Base-by-base conservation (phyloP, 2,113 vertebrate genomes). In the Aegotheles bennettii region DNA sequence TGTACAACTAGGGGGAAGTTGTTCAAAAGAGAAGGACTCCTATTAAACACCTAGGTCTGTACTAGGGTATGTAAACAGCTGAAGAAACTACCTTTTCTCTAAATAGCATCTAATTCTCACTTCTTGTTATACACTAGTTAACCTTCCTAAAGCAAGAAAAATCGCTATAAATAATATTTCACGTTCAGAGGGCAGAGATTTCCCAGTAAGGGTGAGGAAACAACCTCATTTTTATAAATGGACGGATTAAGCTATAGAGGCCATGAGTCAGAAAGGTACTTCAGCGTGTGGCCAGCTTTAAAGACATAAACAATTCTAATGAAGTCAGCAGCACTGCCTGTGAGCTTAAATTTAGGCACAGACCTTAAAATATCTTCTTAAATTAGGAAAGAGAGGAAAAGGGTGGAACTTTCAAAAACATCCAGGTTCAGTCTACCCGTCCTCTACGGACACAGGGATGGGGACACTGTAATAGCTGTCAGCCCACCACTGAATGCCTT, bases 271-370 rank as follows among this genome's bases (percentile, higher is more conserved):
- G 77, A 95, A 95, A 95, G 87, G 94, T 91, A 93, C 77, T 87
- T 94, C 84, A 91, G 81, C 2, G 0, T 93, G 80, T 67, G 86
- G 86, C 84, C 56, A 78, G 86, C 60, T 89, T 87, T 94, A 93
- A 93, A 87, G 89, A 59, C 68, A 91, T 67, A 97, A 97, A 97
- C 96, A 95, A 94, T 90, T 81, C 73, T 92, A 96, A 95, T 91
- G 77, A 94, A 94, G 94, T 86, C 93, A 93, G 85, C 56, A 91
- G 75, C 68, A 59, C 76, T 88, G 85, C 61, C 88, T 71, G 60
- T 43, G n/a, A 88, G 79, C 64, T 94, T 90, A 95, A 92, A 95
- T 93, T 94, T 92, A 95, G 92, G 47, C 60, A 91, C 67, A 94
- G 76, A 88, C 26, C 87, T 81, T 89, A 95, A 92, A 96, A 85